These are phyloP conservation scores for Hymenochirus boettgeri DNA, from an alignment of 2,113 vertebrate species.

Conservation along the genomic window DNA sequence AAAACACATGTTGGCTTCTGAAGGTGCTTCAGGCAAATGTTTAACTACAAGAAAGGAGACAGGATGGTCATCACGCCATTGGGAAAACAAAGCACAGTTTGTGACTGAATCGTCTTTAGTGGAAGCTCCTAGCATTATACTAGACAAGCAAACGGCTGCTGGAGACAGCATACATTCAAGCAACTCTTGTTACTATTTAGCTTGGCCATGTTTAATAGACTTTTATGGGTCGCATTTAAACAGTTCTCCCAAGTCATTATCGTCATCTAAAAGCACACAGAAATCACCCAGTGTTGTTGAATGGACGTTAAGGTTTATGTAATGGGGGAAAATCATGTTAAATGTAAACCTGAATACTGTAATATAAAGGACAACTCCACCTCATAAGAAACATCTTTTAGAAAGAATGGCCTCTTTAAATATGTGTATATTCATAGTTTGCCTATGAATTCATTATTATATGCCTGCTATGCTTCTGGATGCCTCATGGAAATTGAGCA, in stretches of 20 bases:
- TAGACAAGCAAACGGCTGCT: slow-evolving; percentile 45
- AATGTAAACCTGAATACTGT: too few species aligned
- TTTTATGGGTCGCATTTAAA: slow-evolving; percentile 22
- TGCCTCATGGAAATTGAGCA: too few species aligned
- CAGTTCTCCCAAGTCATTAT: slow-evolving; percentile 20
- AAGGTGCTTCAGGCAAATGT: neutral
- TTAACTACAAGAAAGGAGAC: slow-evolving; percentile 9
- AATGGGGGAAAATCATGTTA: too few species aligned
- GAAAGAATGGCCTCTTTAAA: too few species aligned
- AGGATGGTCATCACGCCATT: slow-evolving; percentile 9
- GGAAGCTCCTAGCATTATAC: slow-evolving; percentile 45
- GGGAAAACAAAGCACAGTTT: slow-evolving; percentile 49
- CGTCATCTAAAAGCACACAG: slow-evolving; percentile 18
- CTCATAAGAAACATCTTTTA: too few species aligned
- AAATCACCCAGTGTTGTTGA: neutral
- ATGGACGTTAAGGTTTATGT: too few species aligned
- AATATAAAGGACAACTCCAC: too few species aligned
- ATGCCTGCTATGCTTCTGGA: too few species aligned
- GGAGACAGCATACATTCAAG: neutral
- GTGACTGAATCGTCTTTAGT: slow-evolving; percentile 50
- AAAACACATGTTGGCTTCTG: slow-evolving; percentile 38
- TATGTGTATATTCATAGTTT: too few species aligned
- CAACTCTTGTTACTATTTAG: slow-evolving; percentile 36
- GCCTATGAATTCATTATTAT: too few species aligned
- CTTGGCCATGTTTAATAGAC: slow-evolving; percentile 6